These are phyloP conservation scores for Apodemia zela DNA, from an alignment of 2,888 invertebrate genomes.

Conservation along the genomic window DNA sequence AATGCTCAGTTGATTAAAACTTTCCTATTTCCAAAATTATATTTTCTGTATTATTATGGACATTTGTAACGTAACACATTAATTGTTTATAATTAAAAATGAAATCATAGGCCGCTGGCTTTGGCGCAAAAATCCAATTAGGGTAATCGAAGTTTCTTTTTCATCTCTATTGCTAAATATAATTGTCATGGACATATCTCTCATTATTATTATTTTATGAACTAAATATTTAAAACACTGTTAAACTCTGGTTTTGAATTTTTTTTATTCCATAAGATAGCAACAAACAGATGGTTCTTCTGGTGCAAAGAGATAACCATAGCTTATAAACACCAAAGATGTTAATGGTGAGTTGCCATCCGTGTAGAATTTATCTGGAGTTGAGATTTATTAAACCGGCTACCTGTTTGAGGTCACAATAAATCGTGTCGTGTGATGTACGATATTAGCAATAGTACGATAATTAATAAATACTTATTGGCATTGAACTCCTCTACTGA, in stretches of 20 bases:
- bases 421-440: background rate
- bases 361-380: too few species aligned
- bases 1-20: background rate
- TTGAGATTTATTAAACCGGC: too few species aligned
- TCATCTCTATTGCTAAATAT: background rate
- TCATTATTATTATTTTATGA: background rate
- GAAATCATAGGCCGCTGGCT: background rate
- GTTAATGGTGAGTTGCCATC: too few species aligned
- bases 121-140: background rate
- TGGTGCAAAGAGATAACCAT: too few species aligned
- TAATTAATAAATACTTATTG: slow-evolving; percentile 20
- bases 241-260: too few species aligned
- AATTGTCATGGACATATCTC: background rate
- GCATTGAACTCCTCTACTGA: background rate
- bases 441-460: slow-evolving; percentile 5
- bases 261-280: too few species aligned
- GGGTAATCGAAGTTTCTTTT: background rate
- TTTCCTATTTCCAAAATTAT: background rate
- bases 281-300: too few species aligned
- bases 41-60: background rate
- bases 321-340: too few species aligned
- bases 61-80: background rate
- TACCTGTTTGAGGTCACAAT: too few species aligned
- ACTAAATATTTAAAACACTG: background rate
- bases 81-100: background rate